Base-by-base conservation (phyloP, 2,888 invertebrate genomes). In the Sceliomorpha sp. region DNA sequence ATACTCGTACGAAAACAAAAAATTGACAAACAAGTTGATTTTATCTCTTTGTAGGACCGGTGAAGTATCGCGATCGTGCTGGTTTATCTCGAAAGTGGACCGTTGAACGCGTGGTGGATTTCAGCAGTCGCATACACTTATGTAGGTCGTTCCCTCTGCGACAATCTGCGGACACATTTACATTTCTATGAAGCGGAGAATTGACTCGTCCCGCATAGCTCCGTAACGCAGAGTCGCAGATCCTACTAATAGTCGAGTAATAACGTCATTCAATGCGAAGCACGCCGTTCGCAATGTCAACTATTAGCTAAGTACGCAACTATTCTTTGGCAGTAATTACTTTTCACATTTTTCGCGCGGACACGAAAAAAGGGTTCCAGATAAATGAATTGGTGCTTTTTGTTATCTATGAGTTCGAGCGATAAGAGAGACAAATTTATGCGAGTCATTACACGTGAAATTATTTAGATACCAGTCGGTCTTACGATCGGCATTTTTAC, bases 401-500 rank as follows among this genome's bases (percentile, higher is more conserved):
- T 29, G 9, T 29, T 29, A 29, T 29, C 9, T 29, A 7, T 29
- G 29, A 29, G 9, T n/a, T 29, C 14, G 9, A 1, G 14, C 9
- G 27, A 26, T 20, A 27, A n/a, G n/a, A 7, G 14, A 2, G 13
- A 13, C 13, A 27, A 26, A 27, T 42, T 42, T 42, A 42, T 27
- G 42, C 5, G 39, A 8, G 8, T 27, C 27, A 12, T 42, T 27
- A 42, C 15, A 13, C 8, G 1, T 14, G 15, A 44, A 44, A 44
- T 44, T 31, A 48, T 48, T 48, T 32, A 48, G 17, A 32, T 26
- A 26, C 15, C 15, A n/a, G 36, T 36, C 20, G 17, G 9, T 6
- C 8, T 24, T 7, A 17, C 3, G 36, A 13, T 34, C 10, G n/a
- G 20, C 26, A 32, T 36, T 48, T 48, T 32, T 48, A n/a, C 32